Evolutionary conservation across 2,888 invertebrate species (phyloP), one percentile per base, ranked within the genome.

Genomic region (Campoletis raptor): DNA sequence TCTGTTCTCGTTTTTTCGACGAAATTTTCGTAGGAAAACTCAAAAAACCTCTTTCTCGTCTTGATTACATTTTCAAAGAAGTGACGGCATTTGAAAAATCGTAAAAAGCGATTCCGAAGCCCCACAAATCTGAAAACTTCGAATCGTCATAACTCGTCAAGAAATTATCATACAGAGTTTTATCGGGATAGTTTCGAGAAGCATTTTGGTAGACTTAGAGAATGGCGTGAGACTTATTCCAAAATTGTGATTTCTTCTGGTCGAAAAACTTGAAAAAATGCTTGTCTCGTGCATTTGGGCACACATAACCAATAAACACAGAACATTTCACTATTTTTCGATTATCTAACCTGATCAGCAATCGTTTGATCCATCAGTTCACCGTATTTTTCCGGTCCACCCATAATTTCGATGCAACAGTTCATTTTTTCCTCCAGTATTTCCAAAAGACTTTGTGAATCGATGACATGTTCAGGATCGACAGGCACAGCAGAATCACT

Each of bases 401-500:
- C 94, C 0, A 95, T 93, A 84, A 94, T 91, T 0, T 91, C 90
- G n/a, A 94, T 91, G 0, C 95, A 95, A 36, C 92, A 93, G 72
- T 93, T 94, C 86, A 94, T 95, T 61, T 95, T 94, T 5, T 93
- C 91, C 0, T 93, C 93, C 0, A 96, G 92, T 15, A 95, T 94
- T 18, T 92, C 90, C 12, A 96, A 90, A 8, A 95, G 90, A 57
- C 95, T 93, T 15, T 95, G 94, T 0, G 95, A 94, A 86, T 95
- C 95, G 0, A 95, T 92, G 0, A 95, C 94, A 87, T 95, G 94
- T 0, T 95, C 95, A 6, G 95, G 94, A 94, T 95, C 95, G 69
- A 95, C 95, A 0, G 95, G 95, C 80, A 95, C 93, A 0, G 93
- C 85, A 0, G 95, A 94, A 0, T 95, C 95, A 37, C 94, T 94